phyloP scores from a whole-genome alignment of 2,113 vertebrate species.

The Hemibagrus wyckioides region DNA sequence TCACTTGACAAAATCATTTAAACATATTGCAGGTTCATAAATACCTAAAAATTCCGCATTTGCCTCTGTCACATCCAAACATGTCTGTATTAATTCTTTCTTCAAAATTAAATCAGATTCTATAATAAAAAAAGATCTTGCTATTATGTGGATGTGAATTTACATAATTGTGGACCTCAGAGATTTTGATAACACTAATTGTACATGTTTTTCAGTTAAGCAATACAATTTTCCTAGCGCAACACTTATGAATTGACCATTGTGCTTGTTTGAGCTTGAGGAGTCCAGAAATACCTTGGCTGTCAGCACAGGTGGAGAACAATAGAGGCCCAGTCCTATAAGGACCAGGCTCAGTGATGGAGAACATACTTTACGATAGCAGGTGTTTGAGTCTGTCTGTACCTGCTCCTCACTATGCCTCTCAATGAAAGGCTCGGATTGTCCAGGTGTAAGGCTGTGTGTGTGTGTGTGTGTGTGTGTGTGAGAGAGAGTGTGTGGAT shows the following conservation, averaged over 20 bases:
- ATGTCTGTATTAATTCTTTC: neutral
- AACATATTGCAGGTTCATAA: neutral
- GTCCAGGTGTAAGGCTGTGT: constrained; percentile 71
- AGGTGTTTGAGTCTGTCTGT: constrained; percentile 77
- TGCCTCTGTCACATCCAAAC: neutral
- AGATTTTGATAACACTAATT: constrained; percentile 5
- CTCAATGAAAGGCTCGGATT: constrained; percentile 71
- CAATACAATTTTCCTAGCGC: constrained; percentile 53
- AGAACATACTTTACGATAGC: constrained; percentile 79
- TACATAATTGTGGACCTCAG: neutral
- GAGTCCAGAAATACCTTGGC: constrained; percentile 77
- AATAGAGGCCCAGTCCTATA: constrained; percentile 76
- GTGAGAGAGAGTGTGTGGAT: constrained; percentile 62
- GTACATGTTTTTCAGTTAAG: constrained; percentile 32
- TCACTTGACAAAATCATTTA: neutral
- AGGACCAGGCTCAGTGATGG: constrained; percentile 75
- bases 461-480: constrained; percentile 51
- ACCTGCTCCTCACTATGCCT: constrained; percentile 71
- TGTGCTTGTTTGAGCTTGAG: constrained; percentile 68
- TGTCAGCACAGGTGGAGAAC: constrained; percentile 67
- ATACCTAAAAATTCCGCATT: neutral
- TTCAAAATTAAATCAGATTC: neutral
- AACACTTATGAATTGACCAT: constrained; percentile 73
- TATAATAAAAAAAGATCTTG: neutral
- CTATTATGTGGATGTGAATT: neutral